Evolutionary conservation across 2,797 vertebrate genomes (phyloP).

Genomic region (Arnoldichthys spilopterus): DNA sequence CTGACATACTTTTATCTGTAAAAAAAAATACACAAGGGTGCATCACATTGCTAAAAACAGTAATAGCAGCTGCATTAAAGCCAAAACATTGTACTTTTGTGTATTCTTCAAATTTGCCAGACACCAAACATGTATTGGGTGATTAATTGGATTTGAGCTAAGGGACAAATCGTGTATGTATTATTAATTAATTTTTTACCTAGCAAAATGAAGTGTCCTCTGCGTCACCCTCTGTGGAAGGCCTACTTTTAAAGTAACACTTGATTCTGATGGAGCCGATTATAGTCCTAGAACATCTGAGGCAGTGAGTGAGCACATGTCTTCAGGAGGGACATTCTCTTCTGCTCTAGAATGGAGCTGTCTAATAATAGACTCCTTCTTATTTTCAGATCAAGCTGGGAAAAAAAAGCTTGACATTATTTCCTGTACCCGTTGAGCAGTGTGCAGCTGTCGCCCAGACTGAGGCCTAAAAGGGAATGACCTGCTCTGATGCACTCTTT

Average conservation of each 20-base stretch:
- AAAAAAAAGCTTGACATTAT: conserved; percentile 54
- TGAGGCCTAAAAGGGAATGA: conserved; percentile 27
- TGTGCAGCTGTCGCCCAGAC: conserved; percentile 52
- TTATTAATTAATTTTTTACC: neutral
- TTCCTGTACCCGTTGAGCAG: conserved; percentile 32
- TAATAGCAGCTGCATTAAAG: too few relatives aligned
- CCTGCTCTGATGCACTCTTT: neutral
- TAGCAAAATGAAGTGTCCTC: neutral
- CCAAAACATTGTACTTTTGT: neutral
- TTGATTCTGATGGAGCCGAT: conserved; percentile 28
- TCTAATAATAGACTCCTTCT: conserved; percentile 61
- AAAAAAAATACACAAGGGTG: neutral
- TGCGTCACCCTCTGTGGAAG: conserved; percentile 14
- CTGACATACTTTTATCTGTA: neutral
- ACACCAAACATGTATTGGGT: too few relatives aligned
- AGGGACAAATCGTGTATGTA: too few relatives aligned
- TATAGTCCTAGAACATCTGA: conserved; percentile 25
- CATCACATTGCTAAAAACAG: too few relatives aligned
- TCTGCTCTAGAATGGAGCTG: conserved; percentile 31
- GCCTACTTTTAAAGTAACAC: conserved; percentile 30
- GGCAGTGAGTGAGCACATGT: conserved; percentile 35
- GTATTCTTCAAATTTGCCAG: neutral
- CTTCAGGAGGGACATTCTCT: conserved; percentile 47
- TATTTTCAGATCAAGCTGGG: conserved; percentile 54
- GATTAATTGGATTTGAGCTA: neutral